A percentile compares a stretch with the other conserved stretches of the same genome.
These are phyloP conservation scores for Augiades crinisus DNA, from an alignment of 2,888 invertebrate species.

Conservation along the genomic window DNA sequence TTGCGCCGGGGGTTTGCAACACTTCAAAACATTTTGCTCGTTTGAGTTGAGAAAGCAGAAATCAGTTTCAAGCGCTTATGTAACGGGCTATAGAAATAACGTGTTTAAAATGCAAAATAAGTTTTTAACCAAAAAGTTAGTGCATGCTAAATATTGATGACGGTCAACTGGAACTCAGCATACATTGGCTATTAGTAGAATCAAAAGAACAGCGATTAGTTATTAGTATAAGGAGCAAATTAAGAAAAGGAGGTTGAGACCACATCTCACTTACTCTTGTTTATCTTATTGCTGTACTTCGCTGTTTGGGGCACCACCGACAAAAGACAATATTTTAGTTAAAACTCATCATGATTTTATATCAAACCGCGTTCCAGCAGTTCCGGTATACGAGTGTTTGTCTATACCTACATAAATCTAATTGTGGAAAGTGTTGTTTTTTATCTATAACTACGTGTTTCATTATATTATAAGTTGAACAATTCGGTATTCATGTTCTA, in stretches of 20 bases:
- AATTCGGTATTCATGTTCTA: no score
- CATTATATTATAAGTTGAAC: no score
- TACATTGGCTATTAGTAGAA: conserved; percentile 64
- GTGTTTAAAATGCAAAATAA: conserved; percentile 29
- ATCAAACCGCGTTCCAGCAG: conserved; percentile 6
- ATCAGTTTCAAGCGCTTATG: conserved; percentile 42
- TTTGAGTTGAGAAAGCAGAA: conserved; percentile 34
- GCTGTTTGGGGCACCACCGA: conserved; percentile 81
- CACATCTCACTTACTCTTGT: conserved; percentile 80
- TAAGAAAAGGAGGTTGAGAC: conserved; percentile 75
- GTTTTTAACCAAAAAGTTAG: conserved; percentile 46
- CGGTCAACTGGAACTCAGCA: conserved; percentile 60
- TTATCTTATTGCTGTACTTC: conserved; percentile 70
- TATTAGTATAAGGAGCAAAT: conserved; percentile 71
- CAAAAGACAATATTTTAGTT: conserved; percentile 78
- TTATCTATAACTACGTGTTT: no score
- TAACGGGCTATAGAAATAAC: conserved; percentile 30
- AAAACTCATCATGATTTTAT: conserved; percentile 39
- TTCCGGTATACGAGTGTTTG: not conserved
- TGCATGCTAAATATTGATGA: conserved; percentile 46
- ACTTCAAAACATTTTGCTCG: not conserved
- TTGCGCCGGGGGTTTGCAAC: not conserved
- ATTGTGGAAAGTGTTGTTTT: no score
- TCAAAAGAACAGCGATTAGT: conserved; percentile 73
- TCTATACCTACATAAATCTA: not conserved